These are phyloP conservation scores for Geotria australis DNA, from an alignment of 2,797 vertebrate species.

Conservation along the genomic window DNA sequence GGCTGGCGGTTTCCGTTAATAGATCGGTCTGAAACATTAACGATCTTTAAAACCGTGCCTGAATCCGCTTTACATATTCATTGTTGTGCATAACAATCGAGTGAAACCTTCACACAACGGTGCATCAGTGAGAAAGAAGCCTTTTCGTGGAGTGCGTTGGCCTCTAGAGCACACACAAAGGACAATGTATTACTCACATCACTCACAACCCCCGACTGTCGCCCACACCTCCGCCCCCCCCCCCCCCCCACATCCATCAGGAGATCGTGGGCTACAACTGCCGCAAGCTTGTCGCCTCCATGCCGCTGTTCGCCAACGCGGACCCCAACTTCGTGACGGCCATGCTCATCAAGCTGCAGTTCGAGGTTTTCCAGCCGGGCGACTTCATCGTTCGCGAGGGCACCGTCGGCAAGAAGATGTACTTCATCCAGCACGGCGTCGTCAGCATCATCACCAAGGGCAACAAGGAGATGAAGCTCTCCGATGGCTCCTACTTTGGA, in stretches of 20 bases:
- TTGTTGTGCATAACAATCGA: no score
- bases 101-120: no score
- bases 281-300: constrained; percentile 65
- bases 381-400: constrained; percentile 68
- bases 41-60: no score
- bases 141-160: no score
- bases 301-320: constrained; percentile 66
- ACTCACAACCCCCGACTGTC: no score
- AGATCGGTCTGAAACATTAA: no score
- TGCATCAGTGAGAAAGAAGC: no score
- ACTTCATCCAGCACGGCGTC: constrained; percentile 67
- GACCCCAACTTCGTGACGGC: constrained; percentile 75
- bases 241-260: constrained; percentile 7
- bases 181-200: no score
- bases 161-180: no score
- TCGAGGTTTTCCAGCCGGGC: constrained; percentile 57
- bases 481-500: constrained; percentile 63
- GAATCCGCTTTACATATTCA: no score
- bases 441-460: constrained; percentile 61
- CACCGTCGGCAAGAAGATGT: constrained; percentile 85
- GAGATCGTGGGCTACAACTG: constrained; percentile 84
- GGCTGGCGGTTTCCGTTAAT: no score
- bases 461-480: constrained; percentile 55
- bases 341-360: constrained; percentile 66
- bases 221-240: background rate